Evolutionary conservation across 2,113 vertebrate genomes (phyloP).

Genomic region (Brevimyrus niger): DNA sequence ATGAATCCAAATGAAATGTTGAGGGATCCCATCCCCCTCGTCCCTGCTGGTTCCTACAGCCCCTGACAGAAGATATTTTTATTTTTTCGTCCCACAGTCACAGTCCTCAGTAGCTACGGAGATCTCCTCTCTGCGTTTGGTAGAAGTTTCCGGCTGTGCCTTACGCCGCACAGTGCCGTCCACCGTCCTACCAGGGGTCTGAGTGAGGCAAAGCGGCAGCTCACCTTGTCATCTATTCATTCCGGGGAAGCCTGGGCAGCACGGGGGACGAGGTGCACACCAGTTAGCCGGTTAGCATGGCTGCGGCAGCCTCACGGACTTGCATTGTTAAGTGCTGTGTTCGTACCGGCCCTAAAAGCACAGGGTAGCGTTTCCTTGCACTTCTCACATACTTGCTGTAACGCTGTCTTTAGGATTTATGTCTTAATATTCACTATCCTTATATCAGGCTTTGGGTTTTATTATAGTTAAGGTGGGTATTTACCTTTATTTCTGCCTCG

Average conservation of each 20-base stretch:
- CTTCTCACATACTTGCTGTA: not conserved
- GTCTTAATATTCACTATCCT: not conserved
- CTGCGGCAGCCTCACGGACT: not conserved
- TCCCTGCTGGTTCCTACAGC: not conserved
- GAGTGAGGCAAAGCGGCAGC: not conserved
- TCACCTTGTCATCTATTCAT: not conserved
- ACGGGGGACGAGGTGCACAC: not conserved
- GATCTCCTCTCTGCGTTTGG: not conserved
- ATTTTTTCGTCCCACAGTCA: not conserved
- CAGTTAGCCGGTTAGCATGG: not conserved
- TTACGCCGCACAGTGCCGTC: not conserved
- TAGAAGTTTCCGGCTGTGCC: not conserved
- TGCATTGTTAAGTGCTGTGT: not conserved
- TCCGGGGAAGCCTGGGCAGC: not conserved
- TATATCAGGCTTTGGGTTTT: not conserved
- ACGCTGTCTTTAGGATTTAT: not conserved
- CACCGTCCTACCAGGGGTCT: not conserved
- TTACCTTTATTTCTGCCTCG: not conserved
- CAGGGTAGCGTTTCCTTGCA: not conserved
- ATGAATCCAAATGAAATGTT: not conserved
- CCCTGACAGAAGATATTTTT: too few relatives aligned
- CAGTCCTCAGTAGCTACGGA: not conserved
- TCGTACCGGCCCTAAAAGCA: not conserved
- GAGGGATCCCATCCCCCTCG: not conserved
- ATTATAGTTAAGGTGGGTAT: not conserved